Conservation (phyloP, 2,888 invertebrate genomes). For the Furcula furcula region DNA sequence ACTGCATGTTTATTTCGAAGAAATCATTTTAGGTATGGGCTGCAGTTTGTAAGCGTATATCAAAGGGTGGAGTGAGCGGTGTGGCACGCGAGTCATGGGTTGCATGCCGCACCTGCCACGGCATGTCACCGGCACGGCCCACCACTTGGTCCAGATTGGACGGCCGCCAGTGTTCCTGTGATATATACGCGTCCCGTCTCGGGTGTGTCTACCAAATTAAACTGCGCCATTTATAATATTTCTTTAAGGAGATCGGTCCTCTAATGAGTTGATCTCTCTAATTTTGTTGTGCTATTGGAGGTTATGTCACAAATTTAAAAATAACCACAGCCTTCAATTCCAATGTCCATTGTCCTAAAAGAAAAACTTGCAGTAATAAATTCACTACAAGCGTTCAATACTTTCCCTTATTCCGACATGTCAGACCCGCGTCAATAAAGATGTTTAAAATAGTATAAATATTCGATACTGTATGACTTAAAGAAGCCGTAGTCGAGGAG, state of each 20-base stretch:
- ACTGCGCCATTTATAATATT: slow-evolving; percentile 76
- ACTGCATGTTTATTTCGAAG: slow-evolving; percentile 36
- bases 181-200: slow-evolving; percentile 74
- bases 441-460: slow-evolving; percentile 76
- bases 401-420: slow-evolving; percentile 59
- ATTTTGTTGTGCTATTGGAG: slow-evolving; percentile 34
- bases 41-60: slow-evolving; percentile 47
- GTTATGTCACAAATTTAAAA: slow-evolving; percentile 5
- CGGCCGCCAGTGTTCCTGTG: slow-evolving; percentile 68
- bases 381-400: slow-evolving; percentile 45
- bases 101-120: slow-evolving; percentile 78
- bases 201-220: slow-evolving; percentile 79
- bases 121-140: slow-evolving; percentile 71
- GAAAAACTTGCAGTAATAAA: slow-evolving; percentile 21
- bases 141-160: slow-evolving; percentile 76
- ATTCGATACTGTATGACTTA: slow-evolving; percentile 62
- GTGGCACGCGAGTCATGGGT: slow-evolving; percentile 69
- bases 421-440: slow-evolving; percentile 76
- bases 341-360: slow-evolving; percentile 9
- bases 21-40: slow-evolving; percentile 35
- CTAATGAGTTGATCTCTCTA: slow-evolving; percentile 62
- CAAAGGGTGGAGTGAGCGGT: slow-evolving; percentile 51
- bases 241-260: slow-evolving; percentile 65
- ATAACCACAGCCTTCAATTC: slow-evolving; percentile 11
- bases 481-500: slow-evolving; percentile 55